Evolutionary conservation across 2,113 vertebrate species (phyloP).

Genomic region (Takifugu bimaculatus): DNA sequence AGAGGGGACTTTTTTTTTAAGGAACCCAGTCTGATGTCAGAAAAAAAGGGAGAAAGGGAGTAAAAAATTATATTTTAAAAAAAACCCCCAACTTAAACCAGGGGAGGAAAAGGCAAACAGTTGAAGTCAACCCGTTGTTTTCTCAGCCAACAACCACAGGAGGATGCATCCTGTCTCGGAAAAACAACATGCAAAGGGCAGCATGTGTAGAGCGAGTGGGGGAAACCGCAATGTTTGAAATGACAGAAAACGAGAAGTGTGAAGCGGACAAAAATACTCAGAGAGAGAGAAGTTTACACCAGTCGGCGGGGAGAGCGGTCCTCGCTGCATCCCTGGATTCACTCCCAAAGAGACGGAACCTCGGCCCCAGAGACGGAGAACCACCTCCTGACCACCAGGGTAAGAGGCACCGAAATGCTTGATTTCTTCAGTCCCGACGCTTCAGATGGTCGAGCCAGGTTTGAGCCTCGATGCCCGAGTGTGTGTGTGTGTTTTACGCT

Average conservation of each 20-base stretch:
- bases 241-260: slow-evolving; percentile 65
- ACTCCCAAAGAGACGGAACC: slow-evolving; percentile 1
- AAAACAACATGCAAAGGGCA: slow-evolving; percentile 7
- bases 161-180: neutral
- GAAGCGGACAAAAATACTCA: slow-evolving; percentile 46
- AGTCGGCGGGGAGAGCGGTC: slow-evolving; percentile 8
- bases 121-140: neutral
- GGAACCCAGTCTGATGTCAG: slow-evolving; percentile 51
- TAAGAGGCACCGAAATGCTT: slow-evolving; percentile 26
- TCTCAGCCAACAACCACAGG: neutral
- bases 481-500: neutral
- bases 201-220: slow-evolving; percentile 7
- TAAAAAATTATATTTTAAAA: neutral
- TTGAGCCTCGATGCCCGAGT: too few species aligned
- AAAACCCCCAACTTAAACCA: neutral
- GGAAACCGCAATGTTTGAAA: slow-evolving; percentile 54
- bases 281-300: slow-evolving; percentile 1
- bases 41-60: slow-evolving; percentile 26
- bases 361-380: neutral
- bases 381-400: slow-evolving; percentile 24
- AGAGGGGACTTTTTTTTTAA: slow-evolving; percentile 54
- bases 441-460: too few species aligned
- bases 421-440: neutral
- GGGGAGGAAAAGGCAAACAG: neutral
- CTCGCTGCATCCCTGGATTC: slow-evolving; percentile 30